Evolutionary conservation across 2,888 invertebrate genomes (phyloP).

Genomic region (Norana najaformis): DNA sequence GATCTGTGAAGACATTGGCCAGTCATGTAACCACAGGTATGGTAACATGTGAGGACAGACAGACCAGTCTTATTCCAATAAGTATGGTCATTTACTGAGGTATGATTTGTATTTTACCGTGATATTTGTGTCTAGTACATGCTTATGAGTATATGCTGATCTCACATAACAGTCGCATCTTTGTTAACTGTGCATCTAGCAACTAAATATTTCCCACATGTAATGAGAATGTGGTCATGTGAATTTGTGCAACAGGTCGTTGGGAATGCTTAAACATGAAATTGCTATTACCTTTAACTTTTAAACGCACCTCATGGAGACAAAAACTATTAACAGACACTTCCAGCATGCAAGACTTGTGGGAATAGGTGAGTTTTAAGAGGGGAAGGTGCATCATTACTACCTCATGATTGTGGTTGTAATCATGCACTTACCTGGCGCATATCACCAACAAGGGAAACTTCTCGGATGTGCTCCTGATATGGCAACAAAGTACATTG

Average conservation of each 20-base stretch:
- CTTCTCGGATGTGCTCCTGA: neutral
- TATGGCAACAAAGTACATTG: neutral
- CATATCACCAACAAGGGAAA: neutral
- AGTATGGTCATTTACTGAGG: neutral
- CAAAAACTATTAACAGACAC: neutral
- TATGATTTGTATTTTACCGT: neutral
- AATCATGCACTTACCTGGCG: neutral
- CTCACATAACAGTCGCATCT: neutral
- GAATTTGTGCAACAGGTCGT: neutral
- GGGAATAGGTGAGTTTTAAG: too few species aligned
- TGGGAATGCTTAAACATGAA: neutral
- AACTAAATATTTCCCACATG: neutral
- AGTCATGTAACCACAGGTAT: neutral
- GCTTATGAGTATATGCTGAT: neutral
- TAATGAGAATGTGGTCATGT: neutral
- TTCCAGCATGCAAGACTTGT: too few species aligned
- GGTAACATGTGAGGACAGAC: neutral
- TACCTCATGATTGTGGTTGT: neutral
- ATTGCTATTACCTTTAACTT: neutral
- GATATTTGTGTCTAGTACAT: slow-evolving; percentile 13
- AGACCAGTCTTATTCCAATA: neutral
- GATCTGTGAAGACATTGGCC: slow-evolving; percentile 8
- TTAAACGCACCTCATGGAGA: too few species aligned
- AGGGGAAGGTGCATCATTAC: neutral
- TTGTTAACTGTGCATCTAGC: neutral